Percentiles rank a stretch among this genome's conserved stretches.
Conservation (phyloP, 2,113 vertebrate species). For the Eublepharis macularius region DNA sequence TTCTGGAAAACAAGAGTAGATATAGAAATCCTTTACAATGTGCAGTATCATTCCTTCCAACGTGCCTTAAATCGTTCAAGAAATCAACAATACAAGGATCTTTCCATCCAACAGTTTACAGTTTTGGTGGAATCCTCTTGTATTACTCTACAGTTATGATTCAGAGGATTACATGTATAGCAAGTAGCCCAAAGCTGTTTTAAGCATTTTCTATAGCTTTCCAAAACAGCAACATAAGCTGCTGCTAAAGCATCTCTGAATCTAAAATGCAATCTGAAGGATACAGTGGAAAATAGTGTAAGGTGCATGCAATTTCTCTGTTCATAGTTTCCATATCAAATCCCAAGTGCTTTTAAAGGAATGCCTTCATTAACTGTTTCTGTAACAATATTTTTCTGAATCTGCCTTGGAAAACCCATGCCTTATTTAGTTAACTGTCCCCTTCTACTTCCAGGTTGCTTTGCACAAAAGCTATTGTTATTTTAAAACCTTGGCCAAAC, state of each 20-base stretch:
- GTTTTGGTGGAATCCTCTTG: not conserved
- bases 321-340: not conserved
- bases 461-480: no score
- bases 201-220: not conserved
- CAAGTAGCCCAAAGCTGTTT: not conserved
- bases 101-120: not conserved
- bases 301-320: not conserved
- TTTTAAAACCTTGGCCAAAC: no score
- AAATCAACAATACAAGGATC: not conserved
- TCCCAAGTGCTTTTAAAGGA: not conserved
- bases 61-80: not conserved
- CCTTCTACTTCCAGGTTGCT: not conserved
- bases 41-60: not conserved
- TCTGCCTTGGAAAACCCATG: no score
- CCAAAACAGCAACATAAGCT: not conserved
- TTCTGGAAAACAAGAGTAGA: slow-evolving; percentile 72
- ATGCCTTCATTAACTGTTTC: not conserved
- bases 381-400: not conserved
- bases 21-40: not conserved
- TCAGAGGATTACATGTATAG: not conserved
- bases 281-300: not conserved
- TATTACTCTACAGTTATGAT: not conserved
- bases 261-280: no score
- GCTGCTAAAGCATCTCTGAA: not conserved
- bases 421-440: no score